Conservation (phyloP, 2,888 invertebrate species). For the Acanthosepion esculentum region DNA sequence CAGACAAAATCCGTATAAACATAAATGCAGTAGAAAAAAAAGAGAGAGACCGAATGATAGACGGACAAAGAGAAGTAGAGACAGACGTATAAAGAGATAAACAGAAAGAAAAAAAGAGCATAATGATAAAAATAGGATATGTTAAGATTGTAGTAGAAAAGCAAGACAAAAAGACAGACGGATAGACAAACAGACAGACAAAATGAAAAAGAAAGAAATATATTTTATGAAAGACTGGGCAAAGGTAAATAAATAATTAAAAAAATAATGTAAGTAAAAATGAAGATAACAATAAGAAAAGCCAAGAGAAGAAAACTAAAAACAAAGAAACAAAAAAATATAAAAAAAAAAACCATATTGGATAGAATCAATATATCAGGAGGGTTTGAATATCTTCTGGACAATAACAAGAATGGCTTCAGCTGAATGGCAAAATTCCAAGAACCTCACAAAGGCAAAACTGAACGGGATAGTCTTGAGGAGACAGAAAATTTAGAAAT, state of each 20-base stretch:
- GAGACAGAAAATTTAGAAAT: conserved; percentile 1
- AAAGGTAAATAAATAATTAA: not conserved
- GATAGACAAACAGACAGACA: too few relatives aligned
- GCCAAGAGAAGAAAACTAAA: not conserved
- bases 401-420: not conserved
- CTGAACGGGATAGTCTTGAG: not conserved
- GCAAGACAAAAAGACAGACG: too few relatives aligned
- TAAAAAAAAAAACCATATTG: not conserved
- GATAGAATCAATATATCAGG: not conserved
- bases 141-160: too few relatives aligned
- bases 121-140: too few relatives aligned
- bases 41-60: too few relatives aligned
- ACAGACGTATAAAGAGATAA: too few relatives aligned
- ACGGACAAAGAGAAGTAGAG: too few relatives aligned
- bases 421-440: not conserved
- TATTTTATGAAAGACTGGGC: too few relatives aligned
- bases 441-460: not conserved
- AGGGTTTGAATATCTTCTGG: conserved; percentile 23
- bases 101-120: too few relatives aligned
- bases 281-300: not conserved
- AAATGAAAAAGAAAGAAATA: too few relatives aligned
- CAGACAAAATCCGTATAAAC: too few relatives aligned
- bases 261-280: not conserved
- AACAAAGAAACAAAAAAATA: not conserved
- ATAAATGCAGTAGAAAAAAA: too few relatives aligned